Conservation (phyloP, 2,113 vertebrate genomes). For the Tenrec ecaudatus region DNA sequence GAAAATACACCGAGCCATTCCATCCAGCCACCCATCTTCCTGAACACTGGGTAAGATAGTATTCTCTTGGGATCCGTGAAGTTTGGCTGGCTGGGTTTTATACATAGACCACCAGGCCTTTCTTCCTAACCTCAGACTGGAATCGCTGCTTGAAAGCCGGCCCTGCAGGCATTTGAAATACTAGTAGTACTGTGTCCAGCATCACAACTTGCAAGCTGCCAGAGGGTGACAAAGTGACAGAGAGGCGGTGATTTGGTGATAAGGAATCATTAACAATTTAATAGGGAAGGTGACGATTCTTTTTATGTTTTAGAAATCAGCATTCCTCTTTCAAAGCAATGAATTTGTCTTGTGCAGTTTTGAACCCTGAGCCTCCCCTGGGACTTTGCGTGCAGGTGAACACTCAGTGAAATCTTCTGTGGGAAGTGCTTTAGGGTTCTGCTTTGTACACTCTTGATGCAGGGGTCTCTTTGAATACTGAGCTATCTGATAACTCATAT, state of each 20-base stretch:
- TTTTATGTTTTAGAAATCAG: conserved; percentile 8
- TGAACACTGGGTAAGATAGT: too few relatives aligned
- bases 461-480: not conserved
- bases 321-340: not conserved
- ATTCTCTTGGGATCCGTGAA: not conserved
- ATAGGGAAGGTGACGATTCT: not conserved
- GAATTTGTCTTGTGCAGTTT: not conserved
- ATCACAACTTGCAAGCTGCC: not conserved
- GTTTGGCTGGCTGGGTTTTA: not conserved
- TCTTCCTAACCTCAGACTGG: not conserved
- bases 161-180: not conserved
- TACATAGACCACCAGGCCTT: not conserved
- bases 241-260: not conserved
- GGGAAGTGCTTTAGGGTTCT: conserved; percentile 4
- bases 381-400: not conserved
- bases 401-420: not conserved
- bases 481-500: conserved; percentile 35
- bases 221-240: not conserved
- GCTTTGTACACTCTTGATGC: not conserved
- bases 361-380: not conserved
- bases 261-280: not conserved
- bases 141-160: not conserved
- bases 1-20: not conserved
- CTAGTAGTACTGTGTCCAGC: not conserved
- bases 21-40: not conserved